These are phyloP conservation scores for Dicaeum eximium DNA, from an alignment of 2,113 vertebrate species.

Conservation along the genomic window DNA sequence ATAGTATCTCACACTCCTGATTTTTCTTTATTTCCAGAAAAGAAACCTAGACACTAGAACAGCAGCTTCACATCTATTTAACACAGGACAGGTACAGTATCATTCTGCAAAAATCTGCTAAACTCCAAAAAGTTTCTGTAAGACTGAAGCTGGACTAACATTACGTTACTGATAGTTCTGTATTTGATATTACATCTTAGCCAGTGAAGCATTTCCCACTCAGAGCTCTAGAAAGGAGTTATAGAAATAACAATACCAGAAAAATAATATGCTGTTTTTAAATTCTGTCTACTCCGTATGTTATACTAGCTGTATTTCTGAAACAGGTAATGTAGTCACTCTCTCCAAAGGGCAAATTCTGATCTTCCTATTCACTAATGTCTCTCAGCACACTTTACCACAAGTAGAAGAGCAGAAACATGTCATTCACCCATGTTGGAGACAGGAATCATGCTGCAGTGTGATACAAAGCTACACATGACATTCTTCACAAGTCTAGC, in stretches of 20 bases:
- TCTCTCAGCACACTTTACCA: background rate
- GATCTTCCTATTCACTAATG: background rate
- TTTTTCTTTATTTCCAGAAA: background rate
- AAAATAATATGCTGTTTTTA: background rate
- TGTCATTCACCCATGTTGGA: background rate
- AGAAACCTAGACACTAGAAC: background rate
- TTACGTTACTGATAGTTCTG: background rate
- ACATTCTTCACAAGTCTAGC: background rate
- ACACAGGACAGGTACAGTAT: background rate
- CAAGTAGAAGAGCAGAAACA: background rate
- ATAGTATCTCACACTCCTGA: accelerated
- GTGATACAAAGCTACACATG: background rate
- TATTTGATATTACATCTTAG: background rate
- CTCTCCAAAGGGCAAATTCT: background rate
- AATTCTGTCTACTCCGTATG: background rate
- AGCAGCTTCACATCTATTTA: background rate
- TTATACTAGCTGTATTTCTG: background rate
- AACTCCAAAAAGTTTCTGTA: background rate
- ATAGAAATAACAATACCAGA: background rate
- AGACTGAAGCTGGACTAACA: background rate
- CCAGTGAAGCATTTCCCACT: background rate
- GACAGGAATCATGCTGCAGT: background rate
- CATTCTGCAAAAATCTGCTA: background rate
- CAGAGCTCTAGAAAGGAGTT: background rate
- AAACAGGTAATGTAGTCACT: background rate